phyloP scores from a whole-genome alignment of 2,797 vertebrate species.

The Pseudomugil tenellus region DNA sequence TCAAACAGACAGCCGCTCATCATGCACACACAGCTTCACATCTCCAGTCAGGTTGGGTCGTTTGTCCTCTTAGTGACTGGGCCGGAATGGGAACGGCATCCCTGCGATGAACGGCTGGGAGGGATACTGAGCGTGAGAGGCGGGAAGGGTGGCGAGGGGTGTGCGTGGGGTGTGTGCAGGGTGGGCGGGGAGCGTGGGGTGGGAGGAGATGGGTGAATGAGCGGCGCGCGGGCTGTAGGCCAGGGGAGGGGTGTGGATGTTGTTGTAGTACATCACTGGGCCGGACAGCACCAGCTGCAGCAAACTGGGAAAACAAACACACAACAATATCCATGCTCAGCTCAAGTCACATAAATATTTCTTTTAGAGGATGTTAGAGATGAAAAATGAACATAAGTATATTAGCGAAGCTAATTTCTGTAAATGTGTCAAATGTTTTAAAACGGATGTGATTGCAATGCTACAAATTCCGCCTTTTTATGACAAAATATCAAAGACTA shows the following conservation, averaged over 20 bases:
- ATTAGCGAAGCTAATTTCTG: no score
- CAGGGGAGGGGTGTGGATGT: conserved; percentile 91
- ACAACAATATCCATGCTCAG: neutral
- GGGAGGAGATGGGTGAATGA: conserved; percentile 70
- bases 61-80: conserved; percentile 84
- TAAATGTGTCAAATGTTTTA: no score
- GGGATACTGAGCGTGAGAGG: conserved; percentile 74
- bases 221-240: conserved; percentile 84
- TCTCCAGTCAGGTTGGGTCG: neutral
- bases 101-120: conserved; percentile 88
- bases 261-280: conserved; percentile 94
- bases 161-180: conserved; percentile 60
- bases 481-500: no score
- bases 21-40: conserved; percentile 19
- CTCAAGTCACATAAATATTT: neutral
- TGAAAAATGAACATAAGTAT: neutral
- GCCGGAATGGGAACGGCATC: conserved; percentile 90
- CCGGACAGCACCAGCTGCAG: conserved; percentile 97
- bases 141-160: conserved; percentile 71
- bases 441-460: no score
- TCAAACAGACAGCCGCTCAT: conserved; percentile 1
- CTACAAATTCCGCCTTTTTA: no score
- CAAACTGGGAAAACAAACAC: conserved; percentile 81
- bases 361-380: neutral
- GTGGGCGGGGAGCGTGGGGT: conserved; percentile 51